Percentiles rank a stretch among this genome's conserved stretches.
Evolutionary conservation across 2,888 invertebrate species (phyloP).

Genomic region (Phaedon cochleariae): DNA sequence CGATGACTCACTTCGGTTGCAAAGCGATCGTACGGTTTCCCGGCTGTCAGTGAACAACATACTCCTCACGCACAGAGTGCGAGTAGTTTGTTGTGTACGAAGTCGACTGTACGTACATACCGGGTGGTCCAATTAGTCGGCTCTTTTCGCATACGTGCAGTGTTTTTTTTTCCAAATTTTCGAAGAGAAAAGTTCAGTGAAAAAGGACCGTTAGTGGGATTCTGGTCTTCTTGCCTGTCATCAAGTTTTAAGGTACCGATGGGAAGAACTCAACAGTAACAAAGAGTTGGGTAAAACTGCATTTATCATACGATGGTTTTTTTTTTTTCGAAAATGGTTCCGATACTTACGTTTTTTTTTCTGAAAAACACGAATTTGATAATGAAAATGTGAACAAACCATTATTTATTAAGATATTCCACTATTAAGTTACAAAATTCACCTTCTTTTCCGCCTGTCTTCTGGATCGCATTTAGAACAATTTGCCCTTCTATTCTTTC

Average conservation of each 20-base stretch:
- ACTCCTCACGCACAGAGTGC: neutral
- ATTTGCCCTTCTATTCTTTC: too few species aligned
- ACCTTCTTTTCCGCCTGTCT: too few species aligned
- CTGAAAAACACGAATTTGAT: too few species aligned
- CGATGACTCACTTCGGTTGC: conserved; percentile 35
- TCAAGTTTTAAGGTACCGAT: neutral
- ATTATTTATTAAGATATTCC: too few species aligned
- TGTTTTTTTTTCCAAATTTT: neutral
- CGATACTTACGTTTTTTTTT: too few species aligned
- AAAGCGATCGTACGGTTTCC: conserved; percentile 33
- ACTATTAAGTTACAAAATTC: too few species aligned
- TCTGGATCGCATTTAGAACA: too few species aligned
- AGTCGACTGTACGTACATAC: neutral
- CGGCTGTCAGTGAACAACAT: conserved; percentile 22
- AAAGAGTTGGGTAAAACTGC: too few species aligned
- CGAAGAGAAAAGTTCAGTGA: neutral
- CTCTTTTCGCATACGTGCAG: neutral
- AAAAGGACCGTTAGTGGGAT: neutral
- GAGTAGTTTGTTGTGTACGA: neutral
- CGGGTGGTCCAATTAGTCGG: neutral
- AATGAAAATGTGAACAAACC: too few species aligned
- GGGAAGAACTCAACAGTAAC: neutral
- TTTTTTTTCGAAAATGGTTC: too few species aligned
- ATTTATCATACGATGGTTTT: too few species aligned
- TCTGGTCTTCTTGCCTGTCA: neutral